These are phyloP conservation scores for Paedocypris sp. DNA, from an alignment of 2,113 vertebrate species.

Conservation along the genomic window DNA sequence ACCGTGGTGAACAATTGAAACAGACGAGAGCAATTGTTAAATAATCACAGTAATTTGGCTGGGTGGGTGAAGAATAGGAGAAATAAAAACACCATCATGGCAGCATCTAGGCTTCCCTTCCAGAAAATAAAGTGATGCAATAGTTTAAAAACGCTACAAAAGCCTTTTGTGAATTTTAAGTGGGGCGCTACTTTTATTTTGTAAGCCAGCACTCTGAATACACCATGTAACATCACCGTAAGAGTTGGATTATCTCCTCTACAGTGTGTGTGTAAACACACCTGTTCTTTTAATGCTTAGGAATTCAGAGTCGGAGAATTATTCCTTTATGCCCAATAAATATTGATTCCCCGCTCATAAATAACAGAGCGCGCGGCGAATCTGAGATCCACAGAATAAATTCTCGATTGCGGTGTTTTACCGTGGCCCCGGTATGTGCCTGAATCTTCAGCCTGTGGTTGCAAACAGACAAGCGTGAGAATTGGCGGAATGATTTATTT, in stretches of 20 bases:
- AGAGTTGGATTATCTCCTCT: slow-evolving; percentile 36
- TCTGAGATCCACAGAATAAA: slow-evolving; percentile 24
- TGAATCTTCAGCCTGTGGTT: not conserved
- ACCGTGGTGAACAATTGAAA: slow-evolving; percentile 14
- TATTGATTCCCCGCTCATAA: slow-evolving; percentile 59
- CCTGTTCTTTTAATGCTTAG: slow-evolving; percentile 47
- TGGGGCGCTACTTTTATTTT: slow-evolving; percentile 32
- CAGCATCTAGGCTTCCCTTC: slow-evolving; percentile 11
- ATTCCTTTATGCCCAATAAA: slow-evolving; percentile 64
- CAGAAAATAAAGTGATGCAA: slow-evolving; percentile 37
- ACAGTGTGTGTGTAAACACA: slow-evolving; percentile 28
- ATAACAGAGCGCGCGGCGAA: slow-evolving; percentile 41
- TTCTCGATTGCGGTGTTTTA: slow-evolving; percentile 3
- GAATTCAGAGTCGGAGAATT: slow-evolving; percentile 61
- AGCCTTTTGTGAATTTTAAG: slow-evolving; percentile 32
- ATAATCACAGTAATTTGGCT: slow-evolving; percentile 16
- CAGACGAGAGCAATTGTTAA: slow-evolving; percentile 20
- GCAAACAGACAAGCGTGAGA: not conserved
- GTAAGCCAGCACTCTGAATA: slow-evolving; percentile 39
- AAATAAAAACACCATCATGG: not conserved
- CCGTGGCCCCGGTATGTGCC: slow-evolving; percentile 4
- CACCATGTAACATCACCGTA: slow-evolving; percentile 34
- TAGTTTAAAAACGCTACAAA: slow-evolving; percentile 42
- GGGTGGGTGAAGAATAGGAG: not conserved
- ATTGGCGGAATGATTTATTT: slow-evolving; percentile 9